Percentiles rank a stretch among this genome's conserved stretches.
phyloP scores from a whole-genome alignment of 2,797 vertebrate genomes.

The Coccyzus lansbergi region DNA sequence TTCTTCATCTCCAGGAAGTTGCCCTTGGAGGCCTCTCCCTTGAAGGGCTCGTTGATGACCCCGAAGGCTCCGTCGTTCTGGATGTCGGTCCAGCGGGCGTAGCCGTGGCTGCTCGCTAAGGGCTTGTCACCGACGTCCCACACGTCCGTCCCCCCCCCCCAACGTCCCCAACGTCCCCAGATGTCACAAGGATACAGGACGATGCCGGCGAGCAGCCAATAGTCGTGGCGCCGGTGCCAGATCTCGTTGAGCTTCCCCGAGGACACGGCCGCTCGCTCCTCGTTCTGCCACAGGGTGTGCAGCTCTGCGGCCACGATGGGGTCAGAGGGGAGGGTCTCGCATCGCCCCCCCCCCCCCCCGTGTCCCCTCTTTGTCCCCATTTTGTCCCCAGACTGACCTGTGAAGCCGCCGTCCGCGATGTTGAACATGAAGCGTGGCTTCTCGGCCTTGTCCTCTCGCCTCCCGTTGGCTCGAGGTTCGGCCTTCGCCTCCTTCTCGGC shows the following conservation, averaged over 20 bases:
- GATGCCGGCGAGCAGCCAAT: slow-evolving; percentile 95
- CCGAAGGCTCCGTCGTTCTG: slow-evolving; percentile 94
- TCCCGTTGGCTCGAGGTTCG: slow-evolving; percentile 82
- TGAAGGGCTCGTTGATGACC: slow-evolving; percentile 95
- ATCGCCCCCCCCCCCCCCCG: too few relatives aligned
- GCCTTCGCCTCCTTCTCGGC: slow-evolving; percentile 80
- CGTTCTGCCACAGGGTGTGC: slow-evolving; percentile 97
- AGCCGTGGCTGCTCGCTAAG: slow-evolving; percentile 89
- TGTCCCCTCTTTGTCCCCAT: too few relatives aligned
- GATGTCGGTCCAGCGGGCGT: slow-evolving; percentile 96
- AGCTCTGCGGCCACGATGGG: slow-evolving; percentile 82
- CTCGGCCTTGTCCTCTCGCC: slow-evolving; percentile 78
- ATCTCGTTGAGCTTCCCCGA: slow-evolving; percentile 97
- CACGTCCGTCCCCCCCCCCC: too few relatives aligned
- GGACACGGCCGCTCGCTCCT: slow-evolving; percentile 93
- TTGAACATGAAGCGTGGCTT: slow-evolving; percentile 97
- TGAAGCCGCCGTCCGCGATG: slow-evolving; percentile 95
- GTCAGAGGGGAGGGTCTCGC: too few relatives aligned
- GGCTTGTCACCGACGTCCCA: neutral
- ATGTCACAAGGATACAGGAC: slow-evolving; percentile 98
- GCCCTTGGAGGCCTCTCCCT: slow-evolving; percentile 94
- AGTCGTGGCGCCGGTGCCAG: slow-evolving; percentile 97
- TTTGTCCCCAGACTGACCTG: slow-evolving; percentile 81
- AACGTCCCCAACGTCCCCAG: too few relatives aligned
- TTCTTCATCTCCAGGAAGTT: slow-evolving; percentile 99